A percentile compares a stretch with the other conserved stretches of the same genome.
These are phyloP conservation scores for Anastatus disparis DNA, from an alignment of 1,140 invertebrate genomes.

Conservation along the genomic window DNA sequence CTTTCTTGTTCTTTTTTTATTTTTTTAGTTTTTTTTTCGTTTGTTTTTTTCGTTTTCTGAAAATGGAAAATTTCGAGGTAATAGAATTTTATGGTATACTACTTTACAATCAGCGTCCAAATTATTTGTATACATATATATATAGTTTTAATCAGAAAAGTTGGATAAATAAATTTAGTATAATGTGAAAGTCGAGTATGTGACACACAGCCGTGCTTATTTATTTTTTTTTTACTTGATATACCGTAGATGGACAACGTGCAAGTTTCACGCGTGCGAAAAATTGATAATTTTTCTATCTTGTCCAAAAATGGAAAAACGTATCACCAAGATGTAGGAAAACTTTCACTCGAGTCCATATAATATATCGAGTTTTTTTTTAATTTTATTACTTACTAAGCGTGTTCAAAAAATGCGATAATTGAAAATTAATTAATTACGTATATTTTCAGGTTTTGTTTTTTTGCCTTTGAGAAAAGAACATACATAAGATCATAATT, in stretches of 20 bases:
- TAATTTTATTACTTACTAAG: background rate
- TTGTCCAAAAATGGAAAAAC: background rate
- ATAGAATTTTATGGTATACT: background rate
- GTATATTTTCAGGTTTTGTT: background rate
- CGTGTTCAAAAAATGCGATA: no score
- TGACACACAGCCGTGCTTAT: background rate
- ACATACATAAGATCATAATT: no score
- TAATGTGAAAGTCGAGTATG: no score
- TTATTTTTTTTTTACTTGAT: background rate
- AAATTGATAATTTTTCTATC: slow-evolving; percentile 2
- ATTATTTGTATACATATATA: no score
- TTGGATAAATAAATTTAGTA: no score
- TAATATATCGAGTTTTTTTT: background rate
- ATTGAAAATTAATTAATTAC: no score
- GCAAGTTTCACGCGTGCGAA: background rate
- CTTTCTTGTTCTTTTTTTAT: no score
- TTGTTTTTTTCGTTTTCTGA: background rate
- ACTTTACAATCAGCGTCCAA: no score
- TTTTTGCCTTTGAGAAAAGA: no score
- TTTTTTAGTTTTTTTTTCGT: background rate
- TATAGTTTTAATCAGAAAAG: no score
- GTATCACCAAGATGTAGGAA: background rate
- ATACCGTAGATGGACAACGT: background rate
- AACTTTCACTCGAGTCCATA: background rate
- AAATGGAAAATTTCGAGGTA: background rate